These are phyloP conservation scores for Climacteris rufus DNA, from an alignment of 2,113 vertebrate species.

Conservation along the genomic window DNA sequence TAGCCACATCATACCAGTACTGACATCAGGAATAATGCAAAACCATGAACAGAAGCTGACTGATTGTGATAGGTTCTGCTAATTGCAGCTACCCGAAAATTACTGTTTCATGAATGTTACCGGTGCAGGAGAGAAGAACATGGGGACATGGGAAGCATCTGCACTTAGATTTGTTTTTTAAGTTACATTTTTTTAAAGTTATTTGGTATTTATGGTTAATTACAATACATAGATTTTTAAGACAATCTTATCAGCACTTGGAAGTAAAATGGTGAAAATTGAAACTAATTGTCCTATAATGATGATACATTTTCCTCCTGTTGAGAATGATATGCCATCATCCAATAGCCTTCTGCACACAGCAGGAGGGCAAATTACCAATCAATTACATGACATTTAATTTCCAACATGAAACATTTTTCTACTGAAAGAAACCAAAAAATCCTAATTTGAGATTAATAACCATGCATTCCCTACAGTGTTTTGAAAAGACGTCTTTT, in stretches of 20 bases:
- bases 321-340: conserved; percentile 35
- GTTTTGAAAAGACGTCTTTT: not conserved
- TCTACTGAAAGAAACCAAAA: not conserved
- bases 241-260: conserved; percentile 41
- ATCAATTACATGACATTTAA: conserved; percentile 66
- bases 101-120: not conserved
- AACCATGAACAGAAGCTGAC: not conserved
- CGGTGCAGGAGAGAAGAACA: not conserved
- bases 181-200: not conserved
- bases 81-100: conserved; percentile 53
- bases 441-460: conserved; percentile 12
- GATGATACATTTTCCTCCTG: conserved; percentile 37
- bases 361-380: conserved; percentile 55
- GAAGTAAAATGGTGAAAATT: conserved; percentile 51
- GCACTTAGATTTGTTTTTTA: not conserved
- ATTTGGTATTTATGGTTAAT: conserved; percentile 40
- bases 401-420: conserved; percentile 36
- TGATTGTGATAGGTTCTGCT: conserved; percentile 44
- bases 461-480: not conserved
- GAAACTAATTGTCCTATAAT: conserved; percentile 69
- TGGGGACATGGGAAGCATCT: not conserved
- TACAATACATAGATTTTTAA: conserved; percentile 22
- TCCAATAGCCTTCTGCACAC: conserved; percentile 26
- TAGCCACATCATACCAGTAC: not conserved
- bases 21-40: not conserved